These are phyloP conservation scores for Stylophora pistillata DNA, from an alignment of 64 coral and sea anemone genomes.

Conservation along the genomic window DNA sequence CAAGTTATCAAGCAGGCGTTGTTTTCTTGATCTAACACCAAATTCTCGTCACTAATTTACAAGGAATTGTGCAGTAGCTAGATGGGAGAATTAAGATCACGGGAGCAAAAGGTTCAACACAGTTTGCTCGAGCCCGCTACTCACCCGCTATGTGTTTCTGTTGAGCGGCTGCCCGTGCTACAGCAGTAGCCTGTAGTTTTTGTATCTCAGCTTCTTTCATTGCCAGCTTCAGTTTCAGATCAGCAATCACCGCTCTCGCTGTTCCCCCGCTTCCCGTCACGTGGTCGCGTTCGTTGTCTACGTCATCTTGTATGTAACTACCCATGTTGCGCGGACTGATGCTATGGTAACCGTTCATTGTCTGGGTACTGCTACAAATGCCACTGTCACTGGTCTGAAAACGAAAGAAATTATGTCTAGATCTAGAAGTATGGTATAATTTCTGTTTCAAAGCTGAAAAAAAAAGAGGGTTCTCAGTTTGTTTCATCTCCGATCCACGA, in stretches of 20 bases:
- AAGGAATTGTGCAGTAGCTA: too few relatives aligned
- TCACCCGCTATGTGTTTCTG: conserved; percentile 93
- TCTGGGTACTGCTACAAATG: conserved; percentile 80
- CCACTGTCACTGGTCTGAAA: conserved; percentile 87
- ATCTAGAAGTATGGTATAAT: too few relatives aligned
- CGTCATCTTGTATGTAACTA: conserved; percentile 79
- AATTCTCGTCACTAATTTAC: too few relatives aligned
- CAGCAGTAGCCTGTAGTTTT: conserved; percentile 88
- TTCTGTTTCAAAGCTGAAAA: too few relatives aligned
- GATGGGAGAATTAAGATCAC: too few relatives aligned
- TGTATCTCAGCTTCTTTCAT: conserved; percentile 95
- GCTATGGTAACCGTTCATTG: conserved; percentile 76
- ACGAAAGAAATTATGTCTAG: too few relatives aligned
- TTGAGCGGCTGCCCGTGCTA: conserved; percentile 81
- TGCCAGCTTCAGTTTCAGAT: conserved; percentile 89
- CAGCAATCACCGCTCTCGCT: conserved; percentile 81
- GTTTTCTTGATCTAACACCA: too few relatives aligned
- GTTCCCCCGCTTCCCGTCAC: conserved; percentile 71
- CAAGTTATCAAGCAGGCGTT: too few relatives aligned
- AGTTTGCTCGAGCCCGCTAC: too few relatives aligned
- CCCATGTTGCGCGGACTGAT: conserved; percentile 73
- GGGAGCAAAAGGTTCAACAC: too few relatives aligned
- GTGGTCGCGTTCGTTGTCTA: conserved; percentile 63
- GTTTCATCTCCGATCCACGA: too few relatives aligned
- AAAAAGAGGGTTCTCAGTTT: too few relatives aligned